Base-by-base conservation (phyloP, 2,113 vertebrate species). In the Talpa occidentalis region DNA sequence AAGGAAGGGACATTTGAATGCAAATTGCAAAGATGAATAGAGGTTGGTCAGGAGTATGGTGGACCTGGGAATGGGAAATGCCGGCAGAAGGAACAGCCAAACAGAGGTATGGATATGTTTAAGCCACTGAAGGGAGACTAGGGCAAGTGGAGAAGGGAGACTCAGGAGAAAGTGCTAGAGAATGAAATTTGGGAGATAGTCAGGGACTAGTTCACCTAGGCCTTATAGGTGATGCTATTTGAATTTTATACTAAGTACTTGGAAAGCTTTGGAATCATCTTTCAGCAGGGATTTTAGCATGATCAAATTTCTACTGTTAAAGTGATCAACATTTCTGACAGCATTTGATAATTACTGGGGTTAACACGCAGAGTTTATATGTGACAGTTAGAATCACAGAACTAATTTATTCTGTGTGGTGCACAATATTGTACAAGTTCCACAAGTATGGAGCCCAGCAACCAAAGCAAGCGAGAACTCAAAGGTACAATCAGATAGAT, bases 291-390 rank as follows among this genome's bases (percentile, higher is more conserved):
- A 87, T 76, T 6, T 12, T 92, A 73, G 64, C 19, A 52, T 52
- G 21, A 90, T 79, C 22, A 16, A 62, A 78, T 83, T 69, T 73
- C 42, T 26, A 47, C 16, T 32, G 19, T 69, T 90, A 87, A 89
- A 87, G 59, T 59, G 21, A 60, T 60, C 19, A 74, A 12, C 19
- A 76, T 83, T 82, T 92, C 70, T 76, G 28, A 81, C 40, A 96
- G 59, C 28, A 59, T 92, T 90, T 90, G 24, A 44, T 49, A 79
- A 90, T 76, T n/a, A 47, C 10, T 69, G 56, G 28, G 19, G 10
- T 85, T 85, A 74, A 66, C 35, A 64, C 24, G 32, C 22, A 76
- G 28, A 59, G 30, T 40, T 44, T 3, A 84, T 40, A 62, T 1
- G 0, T 42, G 19, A 49, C 9, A 66, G 15, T 17, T 40, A 77